Evolutionary conservation across 2,113 vertebrate species (phyloP), one percentile per base, ranked within the genome.

Genomic region (Morone saxatilis): DNA sequence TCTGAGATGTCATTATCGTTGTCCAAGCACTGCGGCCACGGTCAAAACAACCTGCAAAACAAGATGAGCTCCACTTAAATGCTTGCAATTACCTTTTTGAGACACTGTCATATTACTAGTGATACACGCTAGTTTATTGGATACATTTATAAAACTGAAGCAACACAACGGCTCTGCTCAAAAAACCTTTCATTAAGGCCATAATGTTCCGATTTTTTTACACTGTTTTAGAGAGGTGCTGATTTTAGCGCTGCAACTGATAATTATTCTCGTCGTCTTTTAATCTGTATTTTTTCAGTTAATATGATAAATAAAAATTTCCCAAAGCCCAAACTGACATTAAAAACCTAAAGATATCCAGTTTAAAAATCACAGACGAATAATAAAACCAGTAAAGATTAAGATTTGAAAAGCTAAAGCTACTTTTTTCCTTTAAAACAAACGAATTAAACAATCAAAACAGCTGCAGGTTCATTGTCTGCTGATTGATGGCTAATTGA

Each of bases 11-110:
- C 76, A 71, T 68, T n/a, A 43, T 76, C 66, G 69, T 12, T 51
- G 40, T 76, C 63, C 51, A 14, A 50, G 60, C 43, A 85, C 68
- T 22, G 51, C 50, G 51, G 62, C 45, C 59, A 50, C 2, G 25
- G 62, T 47, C 54, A 47, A n/a, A 70, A 65, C 38, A 56, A 71
- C 81, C 93, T 94, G 87, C n/a, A 91, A 85, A 83, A 88, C 31
- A 81, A 86, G 85, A 71, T 7, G 1, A 87, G 25, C 13, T 70
- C 7, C 6, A 1, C 17, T 87, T 79, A 67, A 38, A 75, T 10
- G 9, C 10, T 2, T 2, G 7, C 10, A 69, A 16, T 76, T 48
- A 38, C 20, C 5, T 13, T 57, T 40, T 22, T 20, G 0, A 38
- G 2, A 53, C 38, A 22, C 7, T 62, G 1, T 77, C 11, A 25